Percentiles rank a stretch among this genome's conserved stretches.
These are phyloP conservation scores for Petroica traversi DNA, from an alignment of 2,113 vertebrate species.

Conservation along the genomic window DNA sequence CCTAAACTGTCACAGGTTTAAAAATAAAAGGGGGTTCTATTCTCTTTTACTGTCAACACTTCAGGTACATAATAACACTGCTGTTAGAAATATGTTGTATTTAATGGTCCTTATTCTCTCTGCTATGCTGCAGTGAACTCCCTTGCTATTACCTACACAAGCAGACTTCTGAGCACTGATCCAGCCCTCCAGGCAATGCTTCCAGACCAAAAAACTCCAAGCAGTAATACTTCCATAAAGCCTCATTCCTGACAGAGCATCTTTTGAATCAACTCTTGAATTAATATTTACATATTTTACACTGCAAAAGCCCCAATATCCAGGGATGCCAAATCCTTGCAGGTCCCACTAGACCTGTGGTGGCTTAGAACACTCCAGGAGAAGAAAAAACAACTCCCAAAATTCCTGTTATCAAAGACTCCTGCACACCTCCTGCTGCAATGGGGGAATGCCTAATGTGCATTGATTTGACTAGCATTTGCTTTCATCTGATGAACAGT, in stretches of 20 bases:
- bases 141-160: background rate
- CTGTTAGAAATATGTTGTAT: background rate
- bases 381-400: background rate
- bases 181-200: background rate
- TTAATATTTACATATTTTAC: background rate
- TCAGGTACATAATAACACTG: background rate
- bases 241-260: background rate
- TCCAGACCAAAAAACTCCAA: background rate
- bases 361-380: accelerated
- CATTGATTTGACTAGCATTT: background rate
- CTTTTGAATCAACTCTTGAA: background rate
- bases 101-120: background rate
- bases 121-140: background rate
- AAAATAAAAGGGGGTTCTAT: background rate
- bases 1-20: conserved; percentile 12
- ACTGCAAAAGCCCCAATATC: background rate
- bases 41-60: background rate
- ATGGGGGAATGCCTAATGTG: background rate
- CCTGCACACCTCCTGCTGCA: background rate
- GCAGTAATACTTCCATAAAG: background rate
- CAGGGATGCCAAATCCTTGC: background rate
- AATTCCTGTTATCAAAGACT: background rate
- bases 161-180: background rate
- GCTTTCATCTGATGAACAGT: background rate
- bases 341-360: background rate